Evolutionary conservation across 92 coral and sea anemone species (phyloP).

Genomic region (Paragorgia papillata): DNA sequence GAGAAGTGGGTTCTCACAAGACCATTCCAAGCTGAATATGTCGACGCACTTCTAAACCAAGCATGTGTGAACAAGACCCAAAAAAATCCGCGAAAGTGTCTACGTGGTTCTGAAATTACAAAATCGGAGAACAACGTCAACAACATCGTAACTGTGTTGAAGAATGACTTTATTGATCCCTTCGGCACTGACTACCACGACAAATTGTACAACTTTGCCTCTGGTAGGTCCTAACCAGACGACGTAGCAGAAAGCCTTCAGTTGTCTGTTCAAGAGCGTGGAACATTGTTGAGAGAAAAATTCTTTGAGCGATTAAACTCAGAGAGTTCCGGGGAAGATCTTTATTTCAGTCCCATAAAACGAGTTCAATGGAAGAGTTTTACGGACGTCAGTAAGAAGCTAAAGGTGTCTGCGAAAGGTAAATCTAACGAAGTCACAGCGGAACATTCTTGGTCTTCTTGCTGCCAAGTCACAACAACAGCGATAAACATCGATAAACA

Average conservation of each 20-base stretch:
- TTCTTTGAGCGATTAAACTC: too few species aligned
- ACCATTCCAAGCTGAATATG: slow-evolving; percentile 30
- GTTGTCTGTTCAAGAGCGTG: too few species aligned
- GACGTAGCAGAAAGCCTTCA: slow-evolving; percentile 20
- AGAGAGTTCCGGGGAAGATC: too few species aligned
- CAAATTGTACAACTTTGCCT: slow-evolving; percentile 19
- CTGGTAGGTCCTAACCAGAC: slow-evolving; percentile 5
- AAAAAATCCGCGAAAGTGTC: slow-evolving; percentile 15
- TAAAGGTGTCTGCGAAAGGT: too few species aligned
- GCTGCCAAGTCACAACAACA: too few species aligned
- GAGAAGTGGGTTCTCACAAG: slow-evolving; percentile 27
- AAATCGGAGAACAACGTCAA: slow-evolving; percentile 27
- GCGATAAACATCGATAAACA: too few species aligned
- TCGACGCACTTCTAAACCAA: slow-evolving; percentile 26
- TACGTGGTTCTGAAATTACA: slow-evolving; percentile 10
- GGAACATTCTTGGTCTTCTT: too few species aligned
- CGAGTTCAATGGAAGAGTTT: too few species aligned
- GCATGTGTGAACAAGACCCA: slow-evolving; percentile 12
- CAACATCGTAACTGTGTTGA: slow-evolving; percentile 12
- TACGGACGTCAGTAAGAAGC: too few species aligned
- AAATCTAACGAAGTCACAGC: too few species aligned
- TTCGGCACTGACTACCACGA: slow-evolving; percentile 6
- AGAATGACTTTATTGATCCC: slow-evolving; percentile 24
- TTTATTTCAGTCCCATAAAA: too few species aligned
- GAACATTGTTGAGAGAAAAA: too few species aligned